A percentile compares a stretch with the other conserved stretches of the same genome.
Conservation (phyloP, 2,797 vertebrate genomes). For the Sphenodon punctatus region DNA sequence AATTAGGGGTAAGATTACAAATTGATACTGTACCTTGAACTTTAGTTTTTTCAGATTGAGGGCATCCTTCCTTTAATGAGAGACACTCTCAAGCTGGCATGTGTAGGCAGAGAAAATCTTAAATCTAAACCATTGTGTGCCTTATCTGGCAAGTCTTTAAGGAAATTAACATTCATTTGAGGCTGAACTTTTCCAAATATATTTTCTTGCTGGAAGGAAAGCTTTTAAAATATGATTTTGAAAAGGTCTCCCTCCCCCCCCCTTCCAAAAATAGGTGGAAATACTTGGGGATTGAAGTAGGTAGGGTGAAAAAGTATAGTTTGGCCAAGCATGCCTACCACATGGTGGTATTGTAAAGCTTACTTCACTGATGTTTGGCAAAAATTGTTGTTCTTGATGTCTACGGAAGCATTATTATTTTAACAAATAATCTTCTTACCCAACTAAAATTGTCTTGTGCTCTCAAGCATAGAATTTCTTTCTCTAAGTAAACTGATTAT, state of each 20-base stretch:
- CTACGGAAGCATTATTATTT: not conserved
- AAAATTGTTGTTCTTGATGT: not conserved
- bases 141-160: not conserved
- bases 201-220: fast-evolving
- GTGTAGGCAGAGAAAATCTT: no score
- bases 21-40: no score
- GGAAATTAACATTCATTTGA: fast-evolving
- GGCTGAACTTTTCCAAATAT: fast-evolving
- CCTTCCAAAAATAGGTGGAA: no score
- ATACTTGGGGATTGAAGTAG: not conserved
- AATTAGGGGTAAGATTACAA: no score
- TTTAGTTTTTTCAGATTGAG: no score
- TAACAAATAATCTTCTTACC: not conserved
- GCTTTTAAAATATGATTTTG: not conserved
- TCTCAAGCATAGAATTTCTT: not conserved
- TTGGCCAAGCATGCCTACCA: not conserved
- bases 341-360: not conserved
- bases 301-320: no score
- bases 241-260: no score
- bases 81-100: no score
- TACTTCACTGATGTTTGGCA: not conserved
- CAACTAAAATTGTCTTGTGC: not conserved
- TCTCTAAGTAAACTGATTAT: not conserved
- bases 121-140: no score
- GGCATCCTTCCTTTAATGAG: no score